These are phyloP conservation scores for Dallia pectoralis DNA, from an alignment of 2,797 vertebrate genomes.

Conservation along the genomic window DNA sequence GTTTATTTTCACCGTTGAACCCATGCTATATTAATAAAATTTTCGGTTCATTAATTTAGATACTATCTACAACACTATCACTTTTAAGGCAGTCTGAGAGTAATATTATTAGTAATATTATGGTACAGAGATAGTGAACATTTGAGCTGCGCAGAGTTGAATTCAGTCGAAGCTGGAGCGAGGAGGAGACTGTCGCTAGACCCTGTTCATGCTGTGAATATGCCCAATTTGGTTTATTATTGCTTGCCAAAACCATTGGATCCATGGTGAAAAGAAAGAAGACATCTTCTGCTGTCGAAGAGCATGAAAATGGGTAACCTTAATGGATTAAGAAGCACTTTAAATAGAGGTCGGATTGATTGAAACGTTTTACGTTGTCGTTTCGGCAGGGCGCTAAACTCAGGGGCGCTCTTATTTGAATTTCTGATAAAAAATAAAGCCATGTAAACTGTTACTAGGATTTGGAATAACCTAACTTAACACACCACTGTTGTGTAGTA, in stretches of 20 bases:
- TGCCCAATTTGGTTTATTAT: constrained; percentile 71
- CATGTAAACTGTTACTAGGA: constrained; percentile 36
- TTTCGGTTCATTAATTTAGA: neutral
- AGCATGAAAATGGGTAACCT: constrained; percentile 79
- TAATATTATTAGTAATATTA: constrained; percentile 36
- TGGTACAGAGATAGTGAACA: constrained; percentile 66
- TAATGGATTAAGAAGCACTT: constrained; percentile 70
- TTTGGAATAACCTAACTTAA: constrained; percentile 32
- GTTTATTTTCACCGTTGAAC: neutral
- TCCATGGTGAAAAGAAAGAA: constrained; percentile 90
- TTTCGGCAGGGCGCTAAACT: constrained; percentile 82
- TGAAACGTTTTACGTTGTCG: constrained; percentile 73
- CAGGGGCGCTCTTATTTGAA: constrained; percentile 75
- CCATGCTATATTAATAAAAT: neutral
- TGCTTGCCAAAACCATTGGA: constrained; percentile 71
- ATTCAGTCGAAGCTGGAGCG: constrained; percentile 74
- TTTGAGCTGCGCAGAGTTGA: constrained; percentile 81
- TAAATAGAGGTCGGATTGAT: constrained; percentile 75
- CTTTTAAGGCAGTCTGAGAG: neutral
- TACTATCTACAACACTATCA: too few relatives aligned
- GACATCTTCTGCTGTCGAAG: constrained; percentile 74
- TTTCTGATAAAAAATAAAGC: constrained; percentile 66
- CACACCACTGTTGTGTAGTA: constrained; percentile 10
- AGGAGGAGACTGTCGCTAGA: constrained; percentile 69
- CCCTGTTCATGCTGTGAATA: constrained; percentile 74